Evolutionary conservation across 2,888 invertebrate genomes (phyloP).

Genomic region (Camptogramma bilineatum): DNA sequence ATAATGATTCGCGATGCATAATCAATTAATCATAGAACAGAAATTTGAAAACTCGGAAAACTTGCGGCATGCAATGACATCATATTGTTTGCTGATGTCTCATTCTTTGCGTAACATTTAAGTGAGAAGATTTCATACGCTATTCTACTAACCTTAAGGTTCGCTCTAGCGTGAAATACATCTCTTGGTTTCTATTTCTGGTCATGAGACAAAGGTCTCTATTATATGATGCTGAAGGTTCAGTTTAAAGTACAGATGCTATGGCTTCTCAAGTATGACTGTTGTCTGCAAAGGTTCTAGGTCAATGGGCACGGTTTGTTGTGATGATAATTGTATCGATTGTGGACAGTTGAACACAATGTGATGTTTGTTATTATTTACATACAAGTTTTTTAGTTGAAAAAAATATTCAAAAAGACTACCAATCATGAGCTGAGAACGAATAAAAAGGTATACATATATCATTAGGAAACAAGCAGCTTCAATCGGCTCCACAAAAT

Average conservation of each 20-base stretch:
- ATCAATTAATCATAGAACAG: constrained; percentile 32
- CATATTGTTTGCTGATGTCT: constrained; percentile 62
- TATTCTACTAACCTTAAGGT: constrained; percentile 16
- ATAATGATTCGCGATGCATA: constrained; percentile 6
- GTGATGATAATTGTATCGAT: constrained; percentile 49
- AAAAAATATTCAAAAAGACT: too few species aligned
- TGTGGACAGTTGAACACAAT: constrained; percentile 45
- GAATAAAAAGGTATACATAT: too few species aligned
- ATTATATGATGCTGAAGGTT: constrained; percentile 12
- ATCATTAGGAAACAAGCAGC: too few species aligned
- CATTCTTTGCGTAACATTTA: constrained; percentile 47
- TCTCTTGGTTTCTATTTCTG: constrained; percentile 12
- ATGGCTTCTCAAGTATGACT: constrained; percentile 31
- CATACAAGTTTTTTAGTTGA: too few species aligned
- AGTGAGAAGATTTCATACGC: constrained; percentile 18
- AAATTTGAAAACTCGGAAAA: constrained; percentile 42
- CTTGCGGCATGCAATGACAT: constrained; percentile 70
- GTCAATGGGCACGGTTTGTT: constrained; percentile 65
- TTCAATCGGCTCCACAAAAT: too few species aligned
- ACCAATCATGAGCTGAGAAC: too few species aligned
- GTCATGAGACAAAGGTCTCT: constrained; percentile 16
- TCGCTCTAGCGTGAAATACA: constrained; percentile 9
- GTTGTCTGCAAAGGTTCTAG: constrained; percentile 64
- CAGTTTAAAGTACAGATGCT: constrained; percentile 18
- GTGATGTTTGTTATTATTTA: constrained; percentile 13